phyloP scores from a whole-genome alignment of 2,797 vertebrate species.

The Micropoecilia bifurca region DNA sequence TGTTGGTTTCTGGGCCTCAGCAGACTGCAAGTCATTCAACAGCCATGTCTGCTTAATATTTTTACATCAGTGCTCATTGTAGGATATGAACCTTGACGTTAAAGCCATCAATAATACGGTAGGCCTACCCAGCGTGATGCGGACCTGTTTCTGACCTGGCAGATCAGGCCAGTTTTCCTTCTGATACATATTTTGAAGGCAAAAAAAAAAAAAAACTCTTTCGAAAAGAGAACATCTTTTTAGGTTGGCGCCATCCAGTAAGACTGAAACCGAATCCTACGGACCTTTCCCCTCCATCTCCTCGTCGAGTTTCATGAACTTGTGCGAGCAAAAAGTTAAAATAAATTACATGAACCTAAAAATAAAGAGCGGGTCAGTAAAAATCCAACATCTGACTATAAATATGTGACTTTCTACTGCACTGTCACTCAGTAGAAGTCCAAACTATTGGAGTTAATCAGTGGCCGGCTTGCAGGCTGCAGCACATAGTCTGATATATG shows the following conservation, averaged over 20 bases:
- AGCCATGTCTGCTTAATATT: slow-evolving; percentile 29
- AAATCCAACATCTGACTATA: not conserved
- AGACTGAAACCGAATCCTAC: not conserved
- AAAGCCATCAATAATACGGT: slow-evolving; percentile 12
- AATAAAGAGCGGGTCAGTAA: not conserved
- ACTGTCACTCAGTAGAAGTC: not conserved
- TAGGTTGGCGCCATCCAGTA: not conserved
- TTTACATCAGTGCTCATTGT: slow-evolving; percentile 7
- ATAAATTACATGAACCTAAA: not conserved
- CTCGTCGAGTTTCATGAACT: not conserved
- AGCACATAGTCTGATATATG: not conserved
- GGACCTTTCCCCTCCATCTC: not conserved
- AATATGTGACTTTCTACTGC: not conserved
- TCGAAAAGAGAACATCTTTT: not conserved
- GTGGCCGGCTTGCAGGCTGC: not conserved
- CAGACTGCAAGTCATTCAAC: slow-evolving; percentile 37
- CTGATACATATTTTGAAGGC: not conserved
- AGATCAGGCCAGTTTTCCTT: not conserved
- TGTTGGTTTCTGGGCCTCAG: slow-evolving; percentile 33
- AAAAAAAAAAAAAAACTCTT: not conserved
- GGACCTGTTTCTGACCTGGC: not conserved
- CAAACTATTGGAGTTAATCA: not conserved
- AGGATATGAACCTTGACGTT: slow-evolving; percentile 2
- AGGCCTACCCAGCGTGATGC: not conserved
- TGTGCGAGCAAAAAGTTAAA: not conserved